Percentiles rank a stretch among this genome's conserved stretches.
Evolutionary conservation across 2,888 invertebrate species (phyloP).

Genomic region (Meganola albula): DNA sequence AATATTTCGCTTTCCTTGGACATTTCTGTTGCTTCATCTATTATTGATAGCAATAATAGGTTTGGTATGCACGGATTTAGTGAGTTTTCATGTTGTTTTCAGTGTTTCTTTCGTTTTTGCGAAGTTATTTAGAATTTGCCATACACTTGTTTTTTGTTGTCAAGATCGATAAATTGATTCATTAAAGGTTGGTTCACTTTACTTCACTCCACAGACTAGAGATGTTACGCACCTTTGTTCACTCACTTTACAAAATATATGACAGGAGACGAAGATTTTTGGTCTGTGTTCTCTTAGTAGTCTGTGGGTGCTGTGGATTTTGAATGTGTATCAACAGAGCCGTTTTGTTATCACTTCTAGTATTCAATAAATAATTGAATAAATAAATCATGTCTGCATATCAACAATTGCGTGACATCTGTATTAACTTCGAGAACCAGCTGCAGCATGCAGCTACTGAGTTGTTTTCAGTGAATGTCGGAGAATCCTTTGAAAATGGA

Average conservation of each 20-base stretch:
- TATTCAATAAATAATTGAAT: neutral
- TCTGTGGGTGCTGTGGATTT: too few species aligned
- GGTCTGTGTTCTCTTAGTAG: too few species aligned
- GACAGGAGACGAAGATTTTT: too few species aligned
- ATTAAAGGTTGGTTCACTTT: too few species aligned
- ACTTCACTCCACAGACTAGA: too few species aligned
- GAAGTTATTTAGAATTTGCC: too few species aligned
- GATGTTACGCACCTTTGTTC: too few species aligned
- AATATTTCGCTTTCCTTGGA: constrained; percentile 8
- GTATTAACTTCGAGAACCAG: constrained; percentile 46
- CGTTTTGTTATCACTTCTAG: neutral
- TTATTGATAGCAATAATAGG: too few species aligned
- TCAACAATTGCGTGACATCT: constrained; percentile 44
- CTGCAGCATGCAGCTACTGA: constrained; percentile 34
- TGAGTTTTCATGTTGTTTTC: constrained; percentile 15
- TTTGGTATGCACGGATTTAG: too few species aligned
- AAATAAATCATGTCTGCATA: constrained; percentile 44
- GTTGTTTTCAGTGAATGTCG: constrained; percentile 40
- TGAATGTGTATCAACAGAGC: constrained; percentile 2
- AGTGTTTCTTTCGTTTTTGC: constrained; percentile 5
- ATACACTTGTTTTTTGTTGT: too few species aligned
- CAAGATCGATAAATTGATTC: too few species aligned
- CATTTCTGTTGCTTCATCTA: constrained; percentile 11
- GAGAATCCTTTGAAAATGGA: constrained; percentile 44
- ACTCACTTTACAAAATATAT: too few species aligned